Base-by-base conservation (phyloP, 2,888 invertebrate species). In the Zelleria hepariella region DNA sequence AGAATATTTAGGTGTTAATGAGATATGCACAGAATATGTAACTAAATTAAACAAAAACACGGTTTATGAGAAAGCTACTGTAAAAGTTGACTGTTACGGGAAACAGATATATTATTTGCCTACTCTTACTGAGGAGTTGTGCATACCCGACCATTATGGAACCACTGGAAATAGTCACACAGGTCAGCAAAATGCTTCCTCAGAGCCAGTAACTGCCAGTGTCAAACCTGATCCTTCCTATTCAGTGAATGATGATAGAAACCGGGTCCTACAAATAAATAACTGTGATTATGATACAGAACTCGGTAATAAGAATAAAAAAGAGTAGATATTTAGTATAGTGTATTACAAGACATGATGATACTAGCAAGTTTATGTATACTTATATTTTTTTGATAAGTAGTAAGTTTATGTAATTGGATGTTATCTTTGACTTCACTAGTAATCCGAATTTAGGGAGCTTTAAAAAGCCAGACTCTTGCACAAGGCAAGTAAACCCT, bases 31-130 rank as follows among this genome's bases (percentile, higher is more conserved):
- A 5, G n/a, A 54, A 24, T 59, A 32, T 42, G 20, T 59, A 7
- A 21, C 49, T 20, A 58, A 18, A 27, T 2, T n/a, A n/a, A 48
- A 27, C 58, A 18, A 26, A 21, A 51, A 21, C 27, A 6, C 18
- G 7, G 5, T 20, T n/a, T 51, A 21, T 51, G 71, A 65, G 56
- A 66, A 69, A 55, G 2, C 74, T 59, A 10, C 67, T 68, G 49
- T 64, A 67, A 58, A 63, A 65, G 10, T 70, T 4, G 68, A 68
- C 23, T 70, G 65, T 62, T 78, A 67, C 42, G 68, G 72, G 4
- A 78, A 76, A 64, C 66, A 75, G 8, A 80, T 78, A 63, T 74
- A 64, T 27, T 77, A 68, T 65, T 51, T 73, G 60, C 62, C 72
- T n/a, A 56, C 65, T 10, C 73, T 65, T 57, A 62, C 62, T n/a